phyloP scores from a whole-genome alignment of 2,888 invertebrate species.

The Halictus quadricinctus region DNA sequence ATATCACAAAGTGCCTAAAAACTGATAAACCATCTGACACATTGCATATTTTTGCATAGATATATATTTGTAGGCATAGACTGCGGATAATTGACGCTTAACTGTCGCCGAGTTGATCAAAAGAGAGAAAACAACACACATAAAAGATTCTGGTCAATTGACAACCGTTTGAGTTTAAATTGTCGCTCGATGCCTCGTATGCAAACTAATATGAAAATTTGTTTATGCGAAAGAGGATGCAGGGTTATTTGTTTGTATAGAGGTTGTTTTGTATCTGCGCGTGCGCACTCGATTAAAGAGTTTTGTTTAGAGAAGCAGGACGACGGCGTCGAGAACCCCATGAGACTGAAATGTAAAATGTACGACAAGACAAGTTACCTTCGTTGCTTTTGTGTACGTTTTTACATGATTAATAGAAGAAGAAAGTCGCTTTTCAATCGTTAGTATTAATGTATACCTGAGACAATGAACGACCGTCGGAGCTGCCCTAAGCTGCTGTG shows the following conservation, averaged over 20 bases:
- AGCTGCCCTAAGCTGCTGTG: slow-evolving; percentile 49
- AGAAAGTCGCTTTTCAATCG: slow-evolving; percentile 69
- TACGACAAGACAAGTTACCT: slow-evolving; percentile 79
- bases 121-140: neutral
- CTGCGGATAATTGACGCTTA: neutral
- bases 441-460: slow-evolving; percentile 79
- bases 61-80: slow-evolving; percentile 7
- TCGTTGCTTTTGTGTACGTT: slow-evolving; percentile 79
- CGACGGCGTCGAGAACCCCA: slow-evolving; percentile 74
- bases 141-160: neutral
- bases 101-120: neutral
- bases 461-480: slow-evolving; percentile 64
- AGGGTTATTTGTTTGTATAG: neutral
- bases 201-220: neutral
- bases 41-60: slow-evolving; percentile 34
- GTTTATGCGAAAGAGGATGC: slow-evolving; percentile 10
- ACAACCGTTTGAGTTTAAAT: neutral
- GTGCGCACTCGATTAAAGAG: slow-evolving; percentile 27
- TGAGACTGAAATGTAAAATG: slow-evolving; percentile 80
- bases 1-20: slow-evolving; percentile 68
- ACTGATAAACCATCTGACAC: slow-evolving; percentile 17
- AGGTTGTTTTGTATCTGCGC: slow-evolving; percentile 28
- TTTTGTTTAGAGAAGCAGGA: slow-evolving; percentile 46
- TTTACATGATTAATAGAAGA: slow-evolving; percentile 69
- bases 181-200: neutral